Percentiles rank a stretch among this genome's conserved stretches.
These are phyloP conservation scores for Crenichthys baileyi DNA, from an alignment of 2,797 vertebrate genomes.

Conservation along the genomic window DNA sequence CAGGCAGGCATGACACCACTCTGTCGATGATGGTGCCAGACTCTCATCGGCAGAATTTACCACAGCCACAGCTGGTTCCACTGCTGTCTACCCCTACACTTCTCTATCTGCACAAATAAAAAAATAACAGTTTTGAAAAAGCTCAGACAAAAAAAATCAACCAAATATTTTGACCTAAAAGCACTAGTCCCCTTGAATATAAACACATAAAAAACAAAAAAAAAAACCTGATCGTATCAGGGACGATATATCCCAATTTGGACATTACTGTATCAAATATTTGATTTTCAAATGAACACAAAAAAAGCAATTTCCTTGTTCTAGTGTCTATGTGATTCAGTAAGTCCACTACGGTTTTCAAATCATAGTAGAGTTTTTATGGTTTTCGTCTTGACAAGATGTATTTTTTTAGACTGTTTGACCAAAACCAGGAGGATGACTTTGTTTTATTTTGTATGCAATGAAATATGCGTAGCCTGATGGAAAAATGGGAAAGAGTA, in stretches of 20 bases:
- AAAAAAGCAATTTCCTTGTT: background rate
- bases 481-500: constrained; percentile 76
- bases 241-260: background rate
- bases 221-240: background rate
- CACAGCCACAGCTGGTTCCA: constrained; percentile 32
- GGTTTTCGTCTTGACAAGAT: background rate
- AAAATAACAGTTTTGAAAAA: background rate
- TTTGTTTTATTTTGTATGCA: constrained; percentile 29
- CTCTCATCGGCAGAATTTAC: constrained; percentile 50
- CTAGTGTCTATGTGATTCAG: background rate
- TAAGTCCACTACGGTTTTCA: background rate
- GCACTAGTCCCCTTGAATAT: background rate
- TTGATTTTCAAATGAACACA: background rate
- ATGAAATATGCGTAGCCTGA: constrained; percentile 65
- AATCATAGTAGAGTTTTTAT: background rate
- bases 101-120: constrained; percentile 2
- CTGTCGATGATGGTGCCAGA: constrained; percentile 69
- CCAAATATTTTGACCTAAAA: background rate
- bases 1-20: constrained; percentile 77
- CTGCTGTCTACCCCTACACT: background rate
- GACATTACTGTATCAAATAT: background rate
- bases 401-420: background rate
- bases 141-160: background rate
- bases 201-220: background rate
- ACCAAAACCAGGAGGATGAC: constrained; percentile 29